phyloP scores from a whole-genome alignment of 35 echinoderm and acorn worm species.

The Acanthaster planci region DNA sequence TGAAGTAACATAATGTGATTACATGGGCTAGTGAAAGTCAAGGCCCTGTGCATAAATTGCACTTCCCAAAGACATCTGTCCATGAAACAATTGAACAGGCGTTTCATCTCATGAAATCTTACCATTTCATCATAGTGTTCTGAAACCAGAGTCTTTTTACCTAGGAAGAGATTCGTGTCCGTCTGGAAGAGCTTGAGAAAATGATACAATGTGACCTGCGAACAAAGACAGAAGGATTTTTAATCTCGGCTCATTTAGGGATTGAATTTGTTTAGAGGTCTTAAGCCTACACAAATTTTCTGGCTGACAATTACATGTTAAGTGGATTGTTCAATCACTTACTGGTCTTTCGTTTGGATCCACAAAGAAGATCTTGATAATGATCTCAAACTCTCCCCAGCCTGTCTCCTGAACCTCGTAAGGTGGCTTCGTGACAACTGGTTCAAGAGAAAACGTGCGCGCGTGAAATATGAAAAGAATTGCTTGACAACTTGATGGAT shows the following conservation, averaged over 20 bases:
- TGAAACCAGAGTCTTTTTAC: slow-evolving; percentile 92
- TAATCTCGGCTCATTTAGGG: background rate
- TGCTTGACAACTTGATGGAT: background rate
- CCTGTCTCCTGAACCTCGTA: slow-evolving; percentile 98
- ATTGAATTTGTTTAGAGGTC: background rate
- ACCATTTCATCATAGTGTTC: slow-evolving; percentile 99
- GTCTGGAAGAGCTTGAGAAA: slow-evolving; percentile 96
- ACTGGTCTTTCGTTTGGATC: slow-evolving; percentile 99
- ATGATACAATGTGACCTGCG: slow-evolving; percentile 95
- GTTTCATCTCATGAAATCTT: slow-evolving; percentile 6
- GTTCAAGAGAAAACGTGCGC: slow-evolving; percentile 15
- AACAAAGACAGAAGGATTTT: background rate
- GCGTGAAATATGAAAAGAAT: slow-evolving; percentile 1
- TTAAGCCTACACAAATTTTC: background rate
- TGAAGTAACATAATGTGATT: background rate
- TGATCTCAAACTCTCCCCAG: slow-evolving; percentile 99
- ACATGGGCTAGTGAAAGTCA: background rate
- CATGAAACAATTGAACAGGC: too few relatives aligned
- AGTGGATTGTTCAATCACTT: slow-evolving; percentile 35
- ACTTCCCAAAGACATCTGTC: too few relatives aligned
- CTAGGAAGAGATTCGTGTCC: slow-evolving; percentile 77
- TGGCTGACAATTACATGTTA: background rate
- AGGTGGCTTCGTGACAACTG: slow-evolving; percentile 91
- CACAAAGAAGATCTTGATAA: slow-evolving; percentile 95
- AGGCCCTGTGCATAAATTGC: background rate